Evolutionary conservation across 2,113 vertebrate genomes (phyloP), one percentile per base, ranked within the genome.

Genomic region (Lycaon pictus): DNA sequence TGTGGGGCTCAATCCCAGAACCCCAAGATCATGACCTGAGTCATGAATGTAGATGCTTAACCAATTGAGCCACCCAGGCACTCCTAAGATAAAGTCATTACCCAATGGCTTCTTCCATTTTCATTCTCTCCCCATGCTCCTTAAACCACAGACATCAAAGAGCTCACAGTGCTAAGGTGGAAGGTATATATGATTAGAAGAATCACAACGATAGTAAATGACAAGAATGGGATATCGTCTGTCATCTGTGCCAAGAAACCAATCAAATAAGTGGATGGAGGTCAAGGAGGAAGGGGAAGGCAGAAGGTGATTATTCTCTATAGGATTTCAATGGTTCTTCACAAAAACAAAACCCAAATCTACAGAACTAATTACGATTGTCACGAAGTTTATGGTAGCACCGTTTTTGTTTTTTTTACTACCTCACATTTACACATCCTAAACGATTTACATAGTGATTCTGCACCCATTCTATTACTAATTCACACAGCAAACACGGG

Each of bases 291-390:
- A 51, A 43, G 69, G 12, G 4, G 7, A 5, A 15, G 16, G 55
- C 17, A 62, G 81, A 16, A 53, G 55, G 23, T 58, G 56, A 43
- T 43, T 65, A 74, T 76, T 84, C 37, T 60, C 13, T n/a, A 29
- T 15, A 58, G 67, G 7, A 6, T 76, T 69, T 81, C 25, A 60
- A 29, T 43, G 55, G 65, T 82, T 95, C 32, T n/a, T 85, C 13
- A 55, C 35, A 71, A 84, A 96, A 82, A 80, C 58, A 88, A 88
- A 88, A 80, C 55, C 60, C 27, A 92, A 11, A 62, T 56, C 27
- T 89, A 80, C 1, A 37, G 35, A 93, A 89, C 63, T 51, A 88
- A 94, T 60, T 53, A 32, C 29, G 65, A 72, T 55, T 37, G 71
- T 11, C 62, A 93, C 35, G 7, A 17, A 65, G 17, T 65, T 77